These are phyloP conservation scores for Labroides dimidiatus DNA, from an alignment of 2,797 vertebrate genomes.

Conservation along the genomic window DNA sequence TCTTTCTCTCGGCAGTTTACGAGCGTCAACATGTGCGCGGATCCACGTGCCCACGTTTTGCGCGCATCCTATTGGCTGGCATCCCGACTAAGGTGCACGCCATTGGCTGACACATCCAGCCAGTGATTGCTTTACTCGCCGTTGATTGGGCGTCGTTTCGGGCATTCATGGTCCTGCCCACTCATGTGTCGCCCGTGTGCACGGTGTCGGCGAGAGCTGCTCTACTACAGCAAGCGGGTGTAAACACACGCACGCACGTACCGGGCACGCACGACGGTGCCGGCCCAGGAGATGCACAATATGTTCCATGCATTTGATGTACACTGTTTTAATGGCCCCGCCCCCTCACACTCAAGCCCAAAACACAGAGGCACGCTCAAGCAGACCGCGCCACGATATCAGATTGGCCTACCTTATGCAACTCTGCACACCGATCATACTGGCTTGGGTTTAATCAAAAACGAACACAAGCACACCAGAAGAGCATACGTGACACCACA, in stretches of 20 bases:
- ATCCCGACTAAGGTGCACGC: slow-evolving; percentile 30
- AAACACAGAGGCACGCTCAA: slow-evolving; percentile 7
- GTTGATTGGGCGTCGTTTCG: slow-evolving; percentile 66
- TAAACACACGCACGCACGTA: slow-evolving; percentile 67
- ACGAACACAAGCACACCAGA: too few species aligned
- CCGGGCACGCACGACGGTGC: slow-evolving; percentile 17
- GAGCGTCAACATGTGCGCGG: slow-evolving; percentile 84
- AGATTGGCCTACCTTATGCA: slow-evolving; percentile 28
- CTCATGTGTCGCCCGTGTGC: slow-evolving; percentile 77
- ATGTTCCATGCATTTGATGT: slow-evolving; percentile 30
- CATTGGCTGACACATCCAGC: slow-evolving; percentile 70
- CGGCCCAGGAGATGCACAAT: slow-evolving; percentile 18
- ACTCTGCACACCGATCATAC: slow-evolving; percentile 1
- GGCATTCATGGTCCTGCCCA: slow-evolving; percentile 63
- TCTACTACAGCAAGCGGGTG: slow-evolving; percentile 64
- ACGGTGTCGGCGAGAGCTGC: slow-evolving; percentile 41
- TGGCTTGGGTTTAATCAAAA: slow-evolving; percentile 3
- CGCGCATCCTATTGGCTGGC: slow-evolving; percentile 72
- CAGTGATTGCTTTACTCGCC: slow-evolving; percentile 68
- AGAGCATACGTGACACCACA: too few species aligned
- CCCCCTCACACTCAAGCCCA: slow-evolving; percentile 15
- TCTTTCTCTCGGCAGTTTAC: slow-evolving; percentile 74
- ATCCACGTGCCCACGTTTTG: slow-evolving; percentile 85
- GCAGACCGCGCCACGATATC: neutral
- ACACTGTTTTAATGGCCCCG: slow-evolving; percentile 6